These are phyloP conservation scores for Sycobia sp. DNA, from an alignment of 1,140 invertebrate genomes.

Conservation along the genomic window DNA sequence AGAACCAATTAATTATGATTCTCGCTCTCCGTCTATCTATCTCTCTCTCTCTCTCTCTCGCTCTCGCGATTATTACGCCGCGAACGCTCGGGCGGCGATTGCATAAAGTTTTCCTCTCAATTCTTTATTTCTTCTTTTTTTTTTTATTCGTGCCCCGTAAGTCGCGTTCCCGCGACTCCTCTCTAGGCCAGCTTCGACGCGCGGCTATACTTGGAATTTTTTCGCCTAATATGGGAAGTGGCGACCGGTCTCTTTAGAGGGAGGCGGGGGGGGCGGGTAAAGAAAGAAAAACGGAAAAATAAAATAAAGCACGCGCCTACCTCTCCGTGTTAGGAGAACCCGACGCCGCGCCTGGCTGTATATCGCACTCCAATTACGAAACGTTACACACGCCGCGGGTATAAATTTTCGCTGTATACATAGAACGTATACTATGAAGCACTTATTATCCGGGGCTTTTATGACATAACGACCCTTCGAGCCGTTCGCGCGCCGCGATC, in stretches of 20 bases:
- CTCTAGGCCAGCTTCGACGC: conserved; percentile 28
- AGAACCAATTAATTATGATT: conserved; percentile 51
- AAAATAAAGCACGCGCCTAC: too few relatives aligned
- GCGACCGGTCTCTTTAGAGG: conserved; percentile 15
- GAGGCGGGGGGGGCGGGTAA: too few relatives aligned
- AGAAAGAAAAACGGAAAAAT: too few relatives aligned
- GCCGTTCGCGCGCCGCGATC: conserved; percentile 11
- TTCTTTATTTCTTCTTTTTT: too few relatives aligned
- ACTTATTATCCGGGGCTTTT: conserved; percentile 46
- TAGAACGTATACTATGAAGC: too few relatives aligned
- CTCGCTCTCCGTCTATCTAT: too few relatives aligned
- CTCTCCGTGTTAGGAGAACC: conserved; percentile 9
- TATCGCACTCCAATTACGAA: conserved; percentile 57
- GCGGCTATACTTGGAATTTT: conserved; percentile 43
- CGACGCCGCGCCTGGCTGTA: conserved; percentile 24
- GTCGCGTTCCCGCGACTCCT: conserved; percentile 32
- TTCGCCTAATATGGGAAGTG: conserved; percentile 55
- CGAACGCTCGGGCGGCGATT: conserved; percentile 37
- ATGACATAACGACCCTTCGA: conserved; percentile 48
- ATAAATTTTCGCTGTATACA: too few relatives aligned
- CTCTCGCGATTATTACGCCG: too few relatives aligned
- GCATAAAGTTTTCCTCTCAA: conserved; percentile 38
- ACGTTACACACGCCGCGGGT: too few relatives aligned
- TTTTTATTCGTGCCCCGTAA: too few relatives aligned
- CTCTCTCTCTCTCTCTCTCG: too few relatives aligned